Conservation (phyloP, 2,797 vertebrate species). For the Crocidura indochinensis region DNA sequence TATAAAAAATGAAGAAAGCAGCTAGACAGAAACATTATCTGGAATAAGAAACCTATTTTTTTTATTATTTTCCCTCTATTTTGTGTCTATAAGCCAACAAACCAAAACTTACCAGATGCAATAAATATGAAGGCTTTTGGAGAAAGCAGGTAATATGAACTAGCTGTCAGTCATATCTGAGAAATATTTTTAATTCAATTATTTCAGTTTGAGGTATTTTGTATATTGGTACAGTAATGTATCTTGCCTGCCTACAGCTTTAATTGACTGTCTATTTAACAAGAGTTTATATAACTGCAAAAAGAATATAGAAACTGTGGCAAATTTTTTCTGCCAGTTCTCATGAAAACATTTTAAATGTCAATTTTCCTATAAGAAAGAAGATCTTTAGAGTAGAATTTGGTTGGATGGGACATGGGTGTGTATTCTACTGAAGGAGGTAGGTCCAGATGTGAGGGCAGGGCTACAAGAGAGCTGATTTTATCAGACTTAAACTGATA, state of each 20-base stretch:
- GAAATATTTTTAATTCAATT: background rate
- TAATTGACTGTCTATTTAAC: conserved; percentile 64
- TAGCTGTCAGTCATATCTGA: background rate
- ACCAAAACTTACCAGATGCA: conserved; percentile 33
- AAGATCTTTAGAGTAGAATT: background rate
- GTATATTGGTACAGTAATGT: conserved; percentile 14
- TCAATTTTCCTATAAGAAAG: conserved; percentile 9
- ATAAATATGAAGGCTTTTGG: background rate
- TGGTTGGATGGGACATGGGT: background rate
- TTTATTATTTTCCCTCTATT: background rate
- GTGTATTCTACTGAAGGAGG: background rate
- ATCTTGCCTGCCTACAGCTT: background rate
- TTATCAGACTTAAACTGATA: too few species aligned
- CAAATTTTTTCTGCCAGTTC: background rate
- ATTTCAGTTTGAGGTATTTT: conserved; percentile 62
- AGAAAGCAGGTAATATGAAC: background rate
- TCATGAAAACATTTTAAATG: conserved; percentile 26
- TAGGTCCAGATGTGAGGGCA: background rate
- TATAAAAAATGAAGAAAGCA: background rate
- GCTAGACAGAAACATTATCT: background rate
- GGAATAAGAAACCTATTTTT: background rate
- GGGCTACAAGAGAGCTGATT: background rate
- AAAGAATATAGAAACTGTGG: conserved; percentile 49
- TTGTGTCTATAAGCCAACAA: conserved; percentile 37
- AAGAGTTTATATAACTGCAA: conserved; percentile 51